These are phyloP conservation scores for Peromyscus polionotus DNA, from an alignment of 2,113 vertebrate species.

Conservation along the genomic window DNA sequence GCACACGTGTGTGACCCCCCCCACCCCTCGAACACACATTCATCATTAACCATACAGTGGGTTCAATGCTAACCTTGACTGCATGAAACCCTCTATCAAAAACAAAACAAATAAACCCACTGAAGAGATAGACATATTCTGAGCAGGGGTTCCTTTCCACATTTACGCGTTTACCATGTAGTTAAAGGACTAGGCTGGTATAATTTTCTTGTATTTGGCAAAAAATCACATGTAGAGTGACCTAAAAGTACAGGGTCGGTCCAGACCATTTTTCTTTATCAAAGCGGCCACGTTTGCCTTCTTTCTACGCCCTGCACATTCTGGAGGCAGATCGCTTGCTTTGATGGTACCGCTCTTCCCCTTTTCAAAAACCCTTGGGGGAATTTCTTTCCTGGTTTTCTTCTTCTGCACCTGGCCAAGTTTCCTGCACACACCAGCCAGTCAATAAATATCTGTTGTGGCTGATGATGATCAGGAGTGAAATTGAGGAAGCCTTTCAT, in stretches of 20 bases:
- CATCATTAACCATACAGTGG: background rate
- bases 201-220: background rate
- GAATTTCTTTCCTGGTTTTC: background rate
- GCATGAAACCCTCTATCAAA: background rate
- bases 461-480: constrained; percentile 36
- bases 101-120: background rate
- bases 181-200: background rate
- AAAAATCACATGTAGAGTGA: background rate
- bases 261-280: background rate
- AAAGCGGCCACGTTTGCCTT: background rate
- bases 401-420: background rate
- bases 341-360: background rate
- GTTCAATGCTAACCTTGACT: background rate
- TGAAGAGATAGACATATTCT: background rate
- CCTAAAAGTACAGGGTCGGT: background rate
- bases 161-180: fast-evolving
- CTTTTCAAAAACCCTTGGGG: background rate
- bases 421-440: background rate
- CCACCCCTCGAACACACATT: background rate
- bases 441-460: constrained; percentile 25
- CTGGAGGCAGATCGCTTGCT: constrained; percentile 29
- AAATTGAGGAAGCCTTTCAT: constrained; percentile 56
- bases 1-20: background rate
- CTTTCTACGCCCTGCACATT: background rate
- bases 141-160: background rate